Conservation (phyloP, 2,888 invertebrate genomes). For the Nasonovia ribisnigri region DNA sequence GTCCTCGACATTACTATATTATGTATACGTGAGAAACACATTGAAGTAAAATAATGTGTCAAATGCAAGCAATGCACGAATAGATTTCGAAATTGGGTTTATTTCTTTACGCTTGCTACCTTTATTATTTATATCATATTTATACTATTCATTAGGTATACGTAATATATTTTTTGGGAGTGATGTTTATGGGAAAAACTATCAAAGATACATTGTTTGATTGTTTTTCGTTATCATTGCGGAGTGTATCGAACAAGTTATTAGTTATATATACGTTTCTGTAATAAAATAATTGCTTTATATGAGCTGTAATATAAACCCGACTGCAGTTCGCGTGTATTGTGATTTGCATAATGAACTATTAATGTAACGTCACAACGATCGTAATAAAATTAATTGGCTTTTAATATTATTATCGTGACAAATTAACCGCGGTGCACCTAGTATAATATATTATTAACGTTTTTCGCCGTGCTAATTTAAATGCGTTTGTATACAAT, state of each 20-base stretch:
- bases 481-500: not conserved
- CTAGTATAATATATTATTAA: not conserved
- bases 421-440: not conserved
- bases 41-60: slow-evolving; percentile 28
- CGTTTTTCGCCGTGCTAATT: not conserved
- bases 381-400: not conserved
- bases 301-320: not conserved
- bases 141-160: no score
- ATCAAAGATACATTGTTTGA: not conserved
- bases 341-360: not conserved
- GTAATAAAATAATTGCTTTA: not conserved
- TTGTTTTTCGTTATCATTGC: not conserved
- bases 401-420: not conserved
- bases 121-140: not conserved
- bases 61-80: not conserved
- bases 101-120: not conserved
- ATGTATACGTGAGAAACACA: slow-evolving; percentile 39
- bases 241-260: not conserved
- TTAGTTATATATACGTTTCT: not conserved
- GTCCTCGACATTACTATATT: slow-evolving; percentile 29
- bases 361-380: not conserved
- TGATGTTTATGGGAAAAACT: not conserved
- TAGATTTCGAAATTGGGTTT: not conserved
- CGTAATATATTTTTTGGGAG: not conserved
- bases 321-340: not conserved